phyloP scores from a whole-genome alignment of 2,888 invertebrate species.

The Lacanobia oleracea region DNA sequence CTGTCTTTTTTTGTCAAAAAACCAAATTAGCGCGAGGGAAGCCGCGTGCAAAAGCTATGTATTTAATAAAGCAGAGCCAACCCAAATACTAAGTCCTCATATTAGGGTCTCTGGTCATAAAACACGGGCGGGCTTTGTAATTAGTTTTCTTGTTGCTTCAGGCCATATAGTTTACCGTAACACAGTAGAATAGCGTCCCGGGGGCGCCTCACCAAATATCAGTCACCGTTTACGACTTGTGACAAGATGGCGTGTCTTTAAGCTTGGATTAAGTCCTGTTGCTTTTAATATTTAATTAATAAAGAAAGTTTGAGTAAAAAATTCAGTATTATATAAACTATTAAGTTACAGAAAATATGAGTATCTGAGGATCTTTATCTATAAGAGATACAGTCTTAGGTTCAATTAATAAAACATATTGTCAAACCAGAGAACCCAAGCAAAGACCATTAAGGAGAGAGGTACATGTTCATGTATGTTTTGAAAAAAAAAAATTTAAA shows the following conservation, averaged over 20 bases:
- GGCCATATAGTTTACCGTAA: slow-evolving; percentile 47
- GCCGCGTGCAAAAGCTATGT: neutral
- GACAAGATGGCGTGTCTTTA: slow-evolving; percentile 25
- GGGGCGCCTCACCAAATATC: slow-evolving; percentile 39
- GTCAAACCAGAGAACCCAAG: neutral
- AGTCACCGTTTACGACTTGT: slow-evolving; percentile 49
- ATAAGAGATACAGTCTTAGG: no score
- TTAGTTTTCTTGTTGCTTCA: slow-evolving; percentile 64
- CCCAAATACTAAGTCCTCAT: slow-evolving; percentile 52
- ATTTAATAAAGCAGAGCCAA: slow-evolving; percentile 45
- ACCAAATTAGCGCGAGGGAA: neutral
- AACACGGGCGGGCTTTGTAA: slow-evolving; percentile 57
- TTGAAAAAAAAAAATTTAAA: no score
- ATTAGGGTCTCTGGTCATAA: slow-evolving; percentile 56
- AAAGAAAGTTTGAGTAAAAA: no score
- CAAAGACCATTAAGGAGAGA: neutral
- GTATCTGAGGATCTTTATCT: no score
- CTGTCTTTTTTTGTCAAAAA: no score
- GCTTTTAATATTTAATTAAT: slow-evolving; percentile 13
- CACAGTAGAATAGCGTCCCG: slow-evolving; percentile 23
- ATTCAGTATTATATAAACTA: no score
- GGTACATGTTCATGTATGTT: no score
- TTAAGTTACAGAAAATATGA: no score
- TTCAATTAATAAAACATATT: no score
- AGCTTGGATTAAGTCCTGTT: neutral